phyloP scores from a whole-genome alignment of 2,888 invertebrate species.

The Melangyna quadrimaculata region DNA sequence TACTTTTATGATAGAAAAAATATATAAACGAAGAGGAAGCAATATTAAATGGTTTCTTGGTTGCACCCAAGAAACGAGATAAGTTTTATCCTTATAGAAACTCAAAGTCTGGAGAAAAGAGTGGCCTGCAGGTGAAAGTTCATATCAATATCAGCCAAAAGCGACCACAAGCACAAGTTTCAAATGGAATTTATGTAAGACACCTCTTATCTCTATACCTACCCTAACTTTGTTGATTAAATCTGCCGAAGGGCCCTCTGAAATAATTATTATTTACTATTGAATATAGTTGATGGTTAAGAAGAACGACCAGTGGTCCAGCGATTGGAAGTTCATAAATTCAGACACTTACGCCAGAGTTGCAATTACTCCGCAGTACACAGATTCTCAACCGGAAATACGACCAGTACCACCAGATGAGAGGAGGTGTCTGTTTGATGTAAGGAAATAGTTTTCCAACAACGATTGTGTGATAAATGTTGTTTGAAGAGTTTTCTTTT shows the following conservation, averaged over 20 bases:
- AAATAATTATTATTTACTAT: constrained; percentile 6
- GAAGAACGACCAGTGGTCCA: constrained; percentile 76
- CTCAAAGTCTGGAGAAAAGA: constrained; percentile 76
- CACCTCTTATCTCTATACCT: not conserved
- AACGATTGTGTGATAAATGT: not conserved
- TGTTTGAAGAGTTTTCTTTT: not conserved
- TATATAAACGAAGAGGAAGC: not conserved
- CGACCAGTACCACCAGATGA: constrained; percentile 73
- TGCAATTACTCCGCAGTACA: constrained; percentile 75
- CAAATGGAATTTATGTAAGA: constrained; percentile 75
- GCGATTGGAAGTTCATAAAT: constrained; percentile 72
- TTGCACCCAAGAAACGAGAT: constrained; percentile 72
- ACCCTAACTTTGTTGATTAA: too few relatives aligned
- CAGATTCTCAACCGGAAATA: constrained; percentile 73
- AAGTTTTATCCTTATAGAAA: constrained; percentile 77
- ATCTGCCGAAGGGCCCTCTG: not conserved
- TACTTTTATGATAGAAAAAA: not conserved
- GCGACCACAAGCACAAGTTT: constrained; percentile 54
- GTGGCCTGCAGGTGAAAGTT: constrained; percentile 75
- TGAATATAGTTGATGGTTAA: constrained; percentile 74
- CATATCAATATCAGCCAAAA: constrained; percentile 72
- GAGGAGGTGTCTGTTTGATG: constrained; percentile 76
- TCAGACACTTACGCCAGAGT: constrained; percentile 74
- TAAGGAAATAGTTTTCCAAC: constrained; percentile 24
- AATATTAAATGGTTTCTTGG: constrained; percentile 1